A percentile compares a stretch with the other conserved stretches of the same genome.
Evolutionary conservation across 2,113 vertebrate genomes (phyloP).

Genomic region (Indicator indicator): DNA sequence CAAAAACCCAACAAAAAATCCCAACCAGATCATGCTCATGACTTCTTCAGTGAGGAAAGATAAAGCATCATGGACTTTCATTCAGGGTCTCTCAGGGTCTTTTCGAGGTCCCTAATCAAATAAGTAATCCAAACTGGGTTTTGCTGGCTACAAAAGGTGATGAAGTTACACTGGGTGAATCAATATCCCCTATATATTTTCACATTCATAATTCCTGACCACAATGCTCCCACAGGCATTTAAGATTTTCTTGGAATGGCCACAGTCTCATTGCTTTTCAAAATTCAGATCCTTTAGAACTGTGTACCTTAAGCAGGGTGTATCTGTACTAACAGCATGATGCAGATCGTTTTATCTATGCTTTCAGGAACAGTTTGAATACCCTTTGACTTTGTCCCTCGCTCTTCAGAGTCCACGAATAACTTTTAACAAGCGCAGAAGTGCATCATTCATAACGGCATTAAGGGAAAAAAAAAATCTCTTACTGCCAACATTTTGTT

Average conservation of each 20-base stretch:
- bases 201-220: not conserved
- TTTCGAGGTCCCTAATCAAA: not conserved
- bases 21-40: not conserved
- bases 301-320: not conserved
- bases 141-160: not conserved
- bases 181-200: not conserved
- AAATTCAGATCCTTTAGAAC: not conserved
- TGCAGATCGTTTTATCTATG: not conserved
- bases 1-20: not conserved
- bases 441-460: not conserved
- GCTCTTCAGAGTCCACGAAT: not conserved
- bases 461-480: not conserved
- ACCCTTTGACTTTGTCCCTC: not conserved
- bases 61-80: not conserved
- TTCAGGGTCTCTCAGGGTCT: not conserved
- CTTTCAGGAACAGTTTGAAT: not conserved
- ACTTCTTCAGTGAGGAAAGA: not conserved
- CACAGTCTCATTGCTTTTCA: not conserved
- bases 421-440: not conserved
- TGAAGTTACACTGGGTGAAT: not conserved
- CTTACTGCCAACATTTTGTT: not conserved
- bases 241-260: not conserved
- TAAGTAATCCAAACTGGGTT: not conserved
- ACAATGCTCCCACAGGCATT: not conserved
- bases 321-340: not conserved